Evolutionary conservation across 2,113 vertebrate genomes (phyloP).

Genomic region (Peucedramus taeniatus): DNA sequence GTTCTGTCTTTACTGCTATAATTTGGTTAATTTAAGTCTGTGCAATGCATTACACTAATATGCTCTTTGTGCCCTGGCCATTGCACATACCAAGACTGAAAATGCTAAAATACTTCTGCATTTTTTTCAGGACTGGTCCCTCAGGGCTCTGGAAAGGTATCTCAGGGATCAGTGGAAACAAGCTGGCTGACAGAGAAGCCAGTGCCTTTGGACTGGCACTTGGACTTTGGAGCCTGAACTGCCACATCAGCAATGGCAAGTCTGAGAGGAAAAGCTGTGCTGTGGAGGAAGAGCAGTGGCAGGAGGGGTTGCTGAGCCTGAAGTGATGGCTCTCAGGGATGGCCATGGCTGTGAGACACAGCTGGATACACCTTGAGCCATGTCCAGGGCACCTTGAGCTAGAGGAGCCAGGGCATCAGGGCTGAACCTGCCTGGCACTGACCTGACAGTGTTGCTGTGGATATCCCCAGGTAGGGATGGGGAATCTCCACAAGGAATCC

Average conservation of each 20-base stretch:
- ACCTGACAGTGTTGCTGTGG: not conserved
- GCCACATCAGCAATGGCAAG: not conserved
- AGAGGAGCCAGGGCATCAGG: not conserved
- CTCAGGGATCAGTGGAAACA: not conserved
- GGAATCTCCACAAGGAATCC: not conserved
- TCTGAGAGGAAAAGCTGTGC: not conserved
- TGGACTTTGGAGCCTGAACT: not conserved
- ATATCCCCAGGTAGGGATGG: not conserved
- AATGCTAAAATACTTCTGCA: not conserved
- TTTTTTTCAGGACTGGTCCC: not conserved
- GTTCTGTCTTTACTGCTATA: not conserved
- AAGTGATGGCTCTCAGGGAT: not conserved
- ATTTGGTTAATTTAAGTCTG: not conserved
- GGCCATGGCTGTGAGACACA: not conserved
- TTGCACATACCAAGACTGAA: not conserved
- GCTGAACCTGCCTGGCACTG: not conserved
- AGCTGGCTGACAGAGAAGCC: not conserved
- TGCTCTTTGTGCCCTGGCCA: not conserved
- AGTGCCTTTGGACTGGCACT: not conserved
- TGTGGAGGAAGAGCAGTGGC: not conserved
- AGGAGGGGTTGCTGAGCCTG: not conserved
- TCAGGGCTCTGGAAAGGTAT: not conserved
- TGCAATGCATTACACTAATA: not conserved
- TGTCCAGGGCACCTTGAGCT: not conserved
- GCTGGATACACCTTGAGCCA: not conserved